phyloP scores from a whole-genome alignment of 2,797 vertebrate species.

The Limosa lapponica region DNA sequence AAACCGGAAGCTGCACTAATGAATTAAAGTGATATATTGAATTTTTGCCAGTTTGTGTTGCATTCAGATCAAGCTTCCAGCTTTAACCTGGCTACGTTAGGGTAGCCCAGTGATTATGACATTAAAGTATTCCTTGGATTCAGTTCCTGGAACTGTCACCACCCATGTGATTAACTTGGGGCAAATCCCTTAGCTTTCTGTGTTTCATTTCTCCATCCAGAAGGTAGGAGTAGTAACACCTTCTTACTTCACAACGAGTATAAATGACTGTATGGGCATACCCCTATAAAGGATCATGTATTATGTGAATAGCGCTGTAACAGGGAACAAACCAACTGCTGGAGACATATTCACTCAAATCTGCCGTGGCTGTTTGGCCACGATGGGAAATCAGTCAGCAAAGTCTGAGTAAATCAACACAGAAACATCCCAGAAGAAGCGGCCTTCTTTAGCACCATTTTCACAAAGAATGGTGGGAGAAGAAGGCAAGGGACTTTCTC shows the following conservation, averaged over 20 bases:
- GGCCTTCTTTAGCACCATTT: not conserved
- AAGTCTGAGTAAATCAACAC: not conserved
- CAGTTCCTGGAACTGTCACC: not conserved
- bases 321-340: not conserved
- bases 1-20: not conserved
- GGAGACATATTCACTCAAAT: not conserved
- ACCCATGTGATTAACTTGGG: not conserved
- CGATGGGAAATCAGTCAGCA: accelerated
- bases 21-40: not conserved
- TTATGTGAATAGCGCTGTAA: not conserved
- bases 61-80: not conserved
- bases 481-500: not conserved
- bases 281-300: accelerated
- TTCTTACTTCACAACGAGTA: not conserved
- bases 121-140: not conserved
- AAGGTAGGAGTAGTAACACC: not conserved
- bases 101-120: not conserved
- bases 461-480: not conserved
- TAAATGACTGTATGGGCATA: not conserved
- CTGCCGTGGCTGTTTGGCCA: not conserved
- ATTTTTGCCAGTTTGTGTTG: not conserved
- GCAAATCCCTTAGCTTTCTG: not conserved
- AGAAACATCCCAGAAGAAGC: not conserved
- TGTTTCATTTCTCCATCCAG: not conserved
- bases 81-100: not conserved